These are phyloP conservation scores for Cynaeus angustus DNA, from an alignment of 2,888 invertebrate genomes.

Conservation along the genomic window DNA sequence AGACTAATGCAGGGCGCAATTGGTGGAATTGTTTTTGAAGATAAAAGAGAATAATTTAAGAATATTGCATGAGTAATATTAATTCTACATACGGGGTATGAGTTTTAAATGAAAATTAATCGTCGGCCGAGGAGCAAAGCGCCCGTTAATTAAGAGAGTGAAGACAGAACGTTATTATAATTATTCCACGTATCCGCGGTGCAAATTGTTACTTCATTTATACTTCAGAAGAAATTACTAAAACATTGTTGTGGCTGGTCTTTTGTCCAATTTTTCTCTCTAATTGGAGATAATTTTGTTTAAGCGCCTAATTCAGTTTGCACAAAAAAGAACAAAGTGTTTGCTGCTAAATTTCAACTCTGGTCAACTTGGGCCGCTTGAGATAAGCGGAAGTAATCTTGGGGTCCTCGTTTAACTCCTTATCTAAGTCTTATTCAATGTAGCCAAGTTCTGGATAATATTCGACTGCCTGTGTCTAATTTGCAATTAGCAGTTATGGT, in stretches of 20 bases:
- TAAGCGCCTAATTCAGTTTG: conserved; percentile 29
- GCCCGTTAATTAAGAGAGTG: conserved; percentile 58
- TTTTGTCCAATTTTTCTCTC: conserved; percentile 33
- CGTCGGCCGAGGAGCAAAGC: conserved; percentile 54
- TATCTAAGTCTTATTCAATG: conserved; percentile 47
- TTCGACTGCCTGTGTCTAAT: conserved; percentile 36
- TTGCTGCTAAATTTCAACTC: conserved; percentile 18
- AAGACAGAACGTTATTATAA: conserved; percentile 60
- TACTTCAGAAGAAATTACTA: conserved; percentile 52
- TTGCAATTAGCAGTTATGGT: conserved; percentile 45
- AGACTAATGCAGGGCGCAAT: conserved; percentile 50
- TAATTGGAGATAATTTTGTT: conserved; percentile 27
- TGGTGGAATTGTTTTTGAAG: conserved; percentile 50
- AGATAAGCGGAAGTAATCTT: conserved; percentile 44
- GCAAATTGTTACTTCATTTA: conserved; percentile 58
- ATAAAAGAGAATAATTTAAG: conserved; percentile 58
- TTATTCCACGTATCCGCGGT: conserved; percentile 55
- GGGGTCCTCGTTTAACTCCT: conserved; percentile 43
- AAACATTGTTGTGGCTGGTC: conserved; percentile 49
- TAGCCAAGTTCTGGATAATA: conserved; percentile 29
- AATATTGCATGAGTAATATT: conserved; percentile 57
- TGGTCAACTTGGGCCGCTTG: conserved; percentile 25
- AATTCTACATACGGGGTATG: conserved; percentile 54
- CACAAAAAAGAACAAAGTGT: conserved; percentile 29
- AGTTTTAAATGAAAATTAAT: conserved; percentile 60